These are phyloP conservation scores for Drepanosiphum platanoidis DNA, from an alignment of 2,888 invertebrate species.

Conservation along the genomic window DNA sequence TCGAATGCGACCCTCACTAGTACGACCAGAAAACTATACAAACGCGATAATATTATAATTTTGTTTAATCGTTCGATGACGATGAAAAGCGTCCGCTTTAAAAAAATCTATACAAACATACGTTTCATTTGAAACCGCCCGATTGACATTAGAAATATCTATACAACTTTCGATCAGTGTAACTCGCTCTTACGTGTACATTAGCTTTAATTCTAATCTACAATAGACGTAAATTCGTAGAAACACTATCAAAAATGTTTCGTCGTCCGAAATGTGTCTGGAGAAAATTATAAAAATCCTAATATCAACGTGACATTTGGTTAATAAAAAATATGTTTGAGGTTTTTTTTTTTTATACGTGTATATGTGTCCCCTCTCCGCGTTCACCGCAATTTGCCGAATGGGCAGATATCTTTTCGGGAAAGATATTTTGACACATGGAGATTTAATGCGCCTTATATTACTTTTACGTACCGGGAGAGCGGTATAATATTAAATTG, in stretches of 20 bases:
- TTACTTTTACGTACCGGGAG: constrained; percentile 24
- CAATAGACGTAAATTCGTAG: too few species aligned
- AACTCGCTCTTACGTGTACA: too few species aligned
- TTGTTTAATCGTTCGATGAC: too few species aligned
- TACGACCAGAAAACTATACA: not conserved
- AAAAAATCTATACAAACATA: not conserved
- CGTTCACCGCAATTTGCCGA: constrained; percentile 23
- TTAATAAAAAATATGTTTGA: constrained; percentile 5
- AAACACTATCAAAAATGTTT: not conserved
- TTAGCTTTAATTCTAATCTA: too few species aligned
- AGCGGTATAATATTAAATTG: constrained; percentile 18
- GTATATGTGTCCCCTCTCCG: too few species aligned
- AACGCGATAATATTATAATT: too few species aligned
- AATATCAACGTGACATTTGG: not conserved
- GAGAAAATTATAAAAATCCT: too few species aligned
- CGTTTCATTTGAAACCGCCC: too few species aligned
- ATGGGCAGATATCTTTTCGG: constrained; percentile 44
- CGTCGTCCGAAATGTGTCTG: not conserved
- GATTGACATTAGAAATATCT: not conserved
- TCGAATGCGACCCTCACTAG: not conserved
- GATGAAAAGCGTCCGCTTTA: not conserved
- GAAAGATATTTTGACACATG: constrained; percentile 51
- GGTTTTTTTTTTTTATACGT: constrained; percentile 6
- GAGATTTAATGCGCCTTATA: constrained; percentile 57
- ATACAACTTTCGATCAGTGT: too few species aligned